Percentiles rank a stretch among this genome's conserved stretches.
Evolutionary conservation across 2,113 vertebrate genomes (phyloP).

Genomic region (Cebus imitator): DNA sequence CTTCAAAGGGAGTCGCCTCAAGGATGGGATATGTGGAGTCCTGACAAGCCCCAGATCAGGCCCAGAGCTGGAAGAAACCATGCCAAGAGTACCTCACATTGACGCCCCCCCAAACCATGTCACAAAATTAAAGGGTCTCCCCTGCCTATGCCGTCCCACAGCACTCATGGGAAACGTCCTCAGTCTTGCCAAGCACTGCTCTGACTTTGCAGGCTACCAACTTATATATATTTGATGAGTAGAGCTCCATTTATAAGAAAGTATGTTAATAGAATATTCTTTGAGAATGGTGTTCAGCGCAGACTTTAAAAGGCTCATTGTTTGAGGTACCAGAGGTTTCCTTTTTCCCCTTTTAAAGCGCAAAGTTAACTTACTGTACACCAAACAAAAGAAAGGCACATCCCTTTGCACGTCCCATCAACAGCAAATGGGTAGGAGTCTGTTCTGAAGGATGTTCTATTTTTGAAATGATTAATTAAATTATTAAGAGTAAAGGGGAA

Average conservation of each 20-base stretch:
- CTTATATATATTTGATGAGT: conserved; percentile 68
- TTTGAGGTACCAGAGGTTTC: conserved; percentile 26
- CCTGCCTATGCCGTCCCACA: conserved; percentile 27
- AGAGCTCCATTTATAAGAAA: conserved; percentile 51
- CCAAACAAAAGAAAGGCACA: neutral
- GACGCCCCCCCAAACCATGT: conserved; percentile 45
- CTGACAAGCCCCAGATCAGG: conserved; percentile 49
- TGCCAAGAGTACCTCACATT: neutral
- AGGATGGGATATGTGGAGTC: conserved; percentile 19
- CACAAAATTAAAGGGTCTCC: conserved; percentile 61
- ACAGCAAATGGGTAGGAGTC: neutral
- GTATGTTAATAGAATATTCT: conserved; percentile 67
- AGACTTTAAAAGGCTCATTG: conserved; percentile 40
- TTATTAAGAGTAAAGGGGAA: neutral
- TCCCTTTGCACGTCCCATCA: neutral
- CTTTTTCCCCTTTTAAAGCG: neutral
- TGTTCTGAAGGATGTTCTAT: neutral
- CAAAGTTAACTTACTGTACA: conserved; percentile 45
- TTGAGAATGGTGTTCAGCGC: conserved; percentile 24
- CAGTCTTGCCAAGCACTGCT: neutral
- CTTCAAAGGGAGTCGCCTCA: conserved; percentile 70
- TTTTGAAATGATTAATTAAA: neutral
- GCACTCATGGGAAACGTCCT: neutral
- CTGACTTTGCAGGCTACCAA: neutral
- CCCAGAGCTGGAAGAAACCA: conserved; percentile 33